Evolutionary conservation across 2,888 invertebrate species (phyloP), one percentile per base, ranked within the genome.

Genomic region (Panopea generosa): DNA sequence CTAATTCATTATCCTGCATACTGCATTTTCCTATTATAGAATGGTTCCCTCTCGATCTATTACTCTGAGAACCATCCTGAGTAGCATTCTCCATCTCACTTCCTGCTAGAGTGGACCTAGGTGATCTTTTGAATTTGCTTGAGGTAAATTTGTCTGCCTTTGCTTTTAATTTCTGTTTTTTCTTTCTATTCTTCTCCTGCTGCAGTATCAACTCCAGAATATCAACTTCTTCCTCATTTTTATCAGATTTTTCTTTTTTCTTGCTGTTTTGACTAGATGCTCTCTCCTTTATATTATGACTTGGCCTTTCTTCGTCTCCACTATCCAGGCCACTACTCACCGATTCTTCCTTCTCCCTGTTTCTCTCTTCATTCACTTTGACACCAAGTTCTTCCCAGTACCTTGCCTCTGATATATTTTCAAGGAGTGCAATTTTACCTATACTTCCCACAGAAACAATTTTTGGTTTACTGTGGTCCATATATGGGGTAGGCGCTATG

Each of bases 391-490:
- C 86, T 61, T 87, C 87, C 78, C 86, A 85, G 68, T 83, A 86
- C 33, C 77, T 75, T 0, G 86, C 82, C 73, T 87, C 88, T 20
- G 83, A 77, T 55, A 88, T 88, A 62, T 79, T 83, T 60, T 88
- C 88, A 38, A 88, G 63, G 16, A 88, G 67, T 2, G 84, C 80
- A 18, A 88, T 86, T 62, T 83, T 85, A 1, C 87, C 88, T 26
- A 87, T 86, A 66, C 85, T 86, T n/a, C 87, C 87, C 7, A 88
- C 86, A 40, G 84, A 82, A 6, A 87, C 82, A 26, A 81, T 70
- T 62, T 84, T 84, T 2, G 86, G 84, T 60, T 85, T 84, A 26
- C 84, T 84, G 53, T 87, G 86, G 20, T 85, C 82, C 86, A 87
- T 86, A 40, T 84, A 77, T 4, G 87, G 87, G 26, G 81, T 77